These are phyloP conservation scores for Poeciliopsis paucimaculata DNA, from an alignment of 2,797 vertebrate species.

Conservation along the genomic window DNA sequence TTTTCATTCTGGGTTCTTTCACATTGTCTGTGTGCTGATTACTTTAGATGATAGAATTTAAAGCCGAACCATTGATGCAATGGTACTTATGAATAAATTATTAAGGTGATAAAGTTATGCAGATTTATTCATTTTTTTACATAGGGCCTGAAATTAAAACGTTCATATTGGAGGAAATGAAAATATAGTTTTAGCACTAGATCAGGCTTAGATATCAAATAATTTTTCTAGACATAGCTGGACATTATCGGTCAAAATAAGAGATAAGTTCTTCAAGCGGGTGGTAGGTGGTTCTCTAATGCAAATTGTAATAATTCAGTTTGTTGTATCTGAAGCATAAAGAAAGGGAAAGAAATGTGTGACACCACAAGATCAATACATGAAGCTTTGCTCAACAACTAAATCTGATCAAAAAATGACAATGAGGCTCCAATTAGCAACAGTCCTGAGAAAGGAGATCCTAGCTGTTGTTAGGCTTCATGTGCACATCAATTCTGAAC, in stretches of 20 bases:
- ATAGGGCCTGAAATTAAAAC: not conserved
- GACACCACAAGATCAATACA: constrained; percentile 4
- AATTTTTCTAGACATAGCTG: not conserved
- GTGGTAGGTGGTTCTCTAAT: not conserved
- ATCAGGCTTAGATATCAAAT: not conserved
- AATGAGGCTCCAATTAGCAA: not conserved
- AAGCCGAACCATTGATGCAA: not conserved
- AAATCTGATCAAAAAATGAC: constrained; percentile 1
- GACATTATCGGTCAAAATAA: not conserved
- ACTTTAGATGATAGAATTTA: not conserved
- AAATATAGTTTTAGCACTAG: not conserved
- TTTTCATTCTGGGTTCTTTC: not conserved
- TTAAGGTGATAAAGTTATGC: not conserved
- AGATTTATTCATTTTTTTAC: not conserved
- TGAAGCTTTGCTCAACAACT: constrained; percentile 1
- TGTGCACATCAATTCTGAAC: not conserved
- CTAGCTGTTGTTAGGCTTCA: not conserved
- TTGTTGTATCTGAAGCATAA: not conserved
- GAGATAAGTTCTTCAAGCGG: not conserved
- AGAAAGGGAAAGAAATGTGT: not conserved
- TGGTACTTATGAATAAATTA: not conserved
- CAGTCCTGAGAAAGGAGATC: not conserved
- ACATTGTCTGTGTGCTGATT: not conserved
- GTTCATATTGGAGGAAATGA: not conserved
- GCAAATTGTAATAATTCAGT: not conserved